Evolutionary conservation across 2,113 vertebrate genomes (phyloP).

Genomic region (Platichthys stellatus): DNA sequence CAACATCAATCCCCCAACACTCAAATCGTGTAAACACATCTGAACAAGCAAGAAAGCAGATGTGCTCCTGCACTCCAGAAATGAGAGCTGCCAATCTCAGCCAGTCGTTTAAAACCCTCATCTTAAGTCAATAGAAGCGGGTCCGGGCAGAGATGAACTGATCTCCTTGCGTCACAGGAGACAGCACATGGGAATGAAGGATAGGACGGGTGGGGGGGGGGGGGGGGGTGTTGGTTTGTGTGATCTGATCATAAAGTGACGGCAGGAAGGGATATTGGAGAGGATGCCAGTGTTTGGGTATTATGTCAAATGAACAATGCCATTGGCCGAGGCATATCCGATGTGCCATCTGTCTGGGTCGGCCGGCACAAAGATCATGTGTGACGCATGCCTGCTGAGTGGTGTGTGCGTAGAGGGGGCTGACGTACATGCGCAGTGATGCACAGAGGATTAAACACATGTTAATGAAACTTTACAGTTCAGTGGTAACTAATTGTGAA

Average conservation of each 20-base stretch:
- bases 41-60: conserved; percentile 55
- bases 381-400: conserved; percentile 31
- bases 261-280: conserved; percentile 44
- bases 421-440: conserved; percentile 50
- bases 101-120: conserved; percentile 44
- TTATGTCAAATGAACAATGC: conserved; percentile 79
- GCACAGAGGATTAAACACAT: conserved; percentile 52
- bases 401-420: conserved; percentile 8
- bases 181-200: conserved; percentile 26
- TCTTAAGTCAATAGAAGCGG: conserved; percentile 30
- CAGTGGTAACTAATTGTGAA: not conserved
- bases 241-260: conserved; percentile 64
- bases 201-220: not conserved
- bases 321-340: conserved; percentile 53
- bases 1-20: conserved; percentile 42
- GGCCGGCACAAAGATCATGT: conserved; percentile 40
- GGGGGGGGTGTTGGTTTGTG: not conserved
- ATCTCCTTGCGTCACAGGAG: conserved; percentile 55
- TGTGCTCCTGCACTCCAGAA: conserved; percentile 43
- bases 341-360: conserved; percentile 68
- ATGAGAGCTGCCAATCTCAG: conserved; percentile 56
- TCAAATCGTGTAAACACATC: conserved; percentile 55
- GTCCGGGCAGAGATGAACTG: conserved; percentile 32
- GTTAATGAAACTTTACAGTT: conserved; percentile 24
- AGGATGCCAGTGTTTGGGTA: conserved; percentile 65